A percentile compares a stretch with the other conserved stretches of the same genome.
phyloP scores from a whole-genome alignment of 2,797 vertebrate species.

The Takifugu rubripes region DNA sequence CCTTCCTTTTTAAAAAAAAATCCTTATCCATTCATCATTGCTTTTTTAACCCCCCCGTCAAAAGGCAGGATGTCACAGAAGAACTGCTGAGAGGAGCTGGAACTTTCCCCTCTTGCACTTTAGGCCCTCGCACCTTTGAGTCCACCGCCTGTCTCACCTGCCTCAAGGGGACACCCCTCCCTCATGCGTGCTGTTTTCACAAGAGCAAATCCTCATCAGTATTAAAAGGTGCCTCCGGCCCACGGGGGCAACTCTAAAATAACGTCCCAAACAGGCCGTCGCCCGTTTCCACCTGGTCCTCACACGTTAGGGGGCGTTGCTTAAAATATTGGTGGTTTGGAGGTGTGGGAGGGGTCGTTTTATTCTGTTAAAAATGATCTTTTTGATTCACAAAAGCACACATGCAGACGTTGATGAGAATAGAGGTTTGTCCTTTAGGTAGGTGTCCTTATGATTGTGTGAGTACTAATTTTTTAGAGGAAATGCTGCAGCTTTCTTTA shows the following conservation, averaged over 20 bases:
- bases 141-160: conserved; percentile 44
- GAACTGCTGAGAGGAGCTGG: conserved; percentile 55
- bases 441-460: conserved; percentile 35
- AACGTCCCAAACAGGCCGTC: conserved; percentile 14
- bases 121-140: conserved; percentile 53
- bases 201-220: conserved; percentile 60
- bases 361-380: conserved; percentile 12
- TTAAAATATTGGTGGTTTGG: too few species aligned
- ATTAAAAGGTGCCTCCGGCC: conserved; percentile 55
- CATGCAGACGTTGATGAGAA: conserved; percentile 24
- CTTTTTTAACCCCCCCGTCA: conserved; percentile 20
- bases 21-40: conserved; percentile 25
- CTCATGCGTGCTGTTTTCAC: conserved; percentile 34
- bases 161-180: conserved; percentile 25
- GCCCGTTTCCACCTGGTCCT: too few species aligned
- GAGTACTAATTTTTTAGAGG: conserved; percentile 38
- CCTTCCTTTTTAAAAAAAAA: conserved; percentile 28
- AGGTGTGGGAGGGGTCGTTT: too few species aligned
- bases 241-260: conserved; percentile 21
- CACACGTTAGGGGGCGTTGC: too few species aligned
- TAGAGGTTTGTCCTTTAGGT: conserved; percentile 33
- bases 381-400: conserved; percentile 12
- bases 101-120: conserved; percentile 73
- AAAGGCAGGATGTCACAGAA: conserved; percentile 44
- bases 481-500: conserved; percentile 21